Base-by-base conservation (phyloP, 30 jellyfish, hydroid and myxozoan species). In the Nemopilema nomurai region DNA sequence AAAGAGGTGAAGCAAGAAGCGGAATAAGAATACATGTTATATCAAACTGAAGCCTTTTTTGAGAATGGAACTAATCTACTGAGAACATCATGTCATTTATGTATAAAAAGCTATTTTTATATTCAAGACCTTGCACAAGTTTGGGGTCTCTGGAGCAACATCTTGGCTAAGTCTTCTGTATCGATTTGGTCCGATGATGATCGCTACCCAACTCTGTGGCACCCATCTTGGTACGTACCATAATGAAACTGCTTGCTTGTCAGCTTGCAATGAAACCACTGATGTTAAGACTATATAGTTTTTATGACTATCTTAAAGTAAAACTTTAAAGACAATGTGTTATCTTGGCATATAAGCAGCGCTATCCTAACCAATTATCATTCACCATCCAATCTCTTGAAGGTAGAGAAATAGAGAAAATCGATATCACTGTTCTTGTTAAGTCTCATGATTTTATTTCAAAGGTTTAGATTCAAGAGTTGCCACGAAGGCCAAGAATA, bases 401-500 rank as follows among this genome's bases (percentile, higher is more conserved):
- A n/a, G n/a, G n/a, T n/a, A n/a, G n/a, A n/a, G n/a, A n/a, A n/a
- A n/a, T n/a, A n/a, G n/a, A n/a, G n/a, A n/a, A n/a, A n/a, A n/a
- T n/a, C n/a, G n/a, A n/a, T n/a, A n/a, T n/a, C n/a, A n/a, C n/a
- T n/a, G n/a, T n/a, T n/a, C n/a, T n/a, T n/a, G n/a, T n/a, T n/a
- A n/a, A n/a, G n/a, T n/a, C n/a, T 71, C 21, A 26, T 16, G 18
- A 51, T 24, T 64, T 57, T 17, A n/a, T 19, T 16, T 52, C 77
- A 28, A 18, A 80, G 82, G 23, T 28, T 24, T 21, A 19, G 75
- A 29, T 20, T 53, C 81, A 9, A 51, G 90, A 62, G 25, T 68
- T 8, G 82, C 92, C 7, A 79, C 87, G 82, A 94, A 94, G 81
- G 99, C 99, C 28, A 94, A 94, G 90, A 94, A 94, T 70, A 96